Evolutionary conservation across 2,113 vertebrate genomes (phyloP).

Genomic region (Erpornis zantholeuca): DNA sequence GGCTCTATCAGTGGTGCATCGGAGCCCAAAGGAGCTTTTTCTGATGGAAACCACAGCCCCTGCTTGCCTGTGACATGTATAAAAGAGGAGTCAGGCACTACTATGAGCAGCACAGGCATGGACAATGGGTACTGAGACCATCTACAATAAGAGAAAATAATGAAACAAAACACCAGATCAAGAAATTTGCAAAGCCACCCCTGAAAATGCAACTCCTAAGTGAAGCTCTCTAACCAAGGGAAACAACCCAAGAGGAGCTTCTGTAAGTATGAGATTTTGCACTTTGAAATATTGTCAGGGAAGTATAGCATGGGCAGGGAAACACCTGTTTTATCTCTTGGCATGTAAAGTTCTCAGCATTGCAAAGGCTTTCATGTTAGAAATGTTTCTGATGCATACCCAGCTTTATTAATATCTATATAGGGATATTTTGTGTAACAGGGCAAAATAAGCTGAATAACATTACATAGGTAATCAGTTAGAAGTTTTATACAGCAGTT

Average conservation of each 20-base stretch:
- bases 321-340: neutral
- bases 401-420: neutral
- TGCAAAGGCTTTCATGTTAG: neutral
- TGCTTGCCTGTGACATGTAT: conserved; percentile 15
- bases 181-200: neutral
- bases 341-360: neutral
- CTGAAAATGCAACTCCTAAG: neutral
- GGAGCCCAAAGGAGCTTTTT: neutral
- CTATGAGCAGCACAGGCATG: neutral
- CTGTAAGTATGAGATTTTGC: conserved; percentile 44
- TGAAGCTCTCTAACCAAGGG: neutral
- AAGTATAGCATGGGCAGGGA: neutral
- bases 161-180: neutral
- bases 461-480: neutral
- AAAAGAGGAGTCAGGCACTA: neutral
- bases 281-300: neutral
- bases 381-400: neutral
- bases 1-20: conserved; percentile 3
- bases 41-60: conserved; percentile 17
- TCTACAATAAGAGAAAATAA: neutral
- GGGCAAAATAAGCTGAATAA: neutral
- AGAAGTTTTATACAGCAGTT: neutral
- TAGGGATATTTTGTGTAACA: neutral
- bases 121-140: neutral
- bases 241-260: neutral